Conservation (phyloP, 2,113 vertebrate genomes). For the Hiodon alosoides region DNA sequence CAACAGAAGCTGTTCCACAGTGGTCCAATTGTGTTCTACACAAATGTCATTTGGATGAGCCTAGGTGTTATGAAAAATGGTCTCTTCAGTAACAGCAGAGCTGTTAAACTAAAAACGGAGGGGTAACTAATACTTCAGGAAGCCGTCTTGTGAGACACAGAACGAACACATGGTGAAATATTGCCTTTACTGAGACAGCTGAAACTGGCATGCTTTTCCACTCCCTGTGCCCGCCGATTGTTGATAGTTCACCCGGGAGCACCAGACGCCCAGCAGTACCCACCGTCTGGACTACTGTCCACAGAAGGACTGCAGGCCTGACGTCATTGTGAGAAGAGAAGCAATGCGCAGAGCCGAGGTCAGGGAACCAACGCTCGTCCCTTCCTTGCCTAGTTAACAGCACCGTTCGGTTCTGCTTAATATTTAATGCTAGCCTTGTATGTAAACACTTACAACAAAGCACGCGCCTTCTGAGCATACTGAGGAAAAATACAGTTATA, state of each 20-base stretch:
- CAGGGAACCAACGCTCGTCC: constrained; percentile 37
- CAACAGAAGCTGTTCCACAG: too few species aligned
- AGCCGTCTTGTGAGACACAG: too few species aligned
- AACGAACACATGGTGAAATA: neutral
- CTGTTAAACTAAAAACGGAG: too few species aligned
- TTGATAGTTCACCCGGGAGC: constrained; percentile 53
- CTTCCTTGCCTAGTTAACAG: neutral
- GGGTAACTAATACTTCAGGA: too few species aligned
- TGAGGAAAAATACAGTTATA: too few species aligned
- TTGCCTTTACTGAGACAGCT: too few species aligned
- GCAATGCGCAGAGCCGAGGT: constrained; percentile 60
- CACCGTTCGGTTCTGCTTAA: neutral
- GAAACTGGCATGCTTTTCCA: too few species aligned
- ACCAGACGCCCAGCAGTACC: constrained; percentile 47
- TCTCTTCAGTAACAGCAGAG: too few species aligned
- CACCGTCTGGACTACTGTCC: constrained; percentile 51
- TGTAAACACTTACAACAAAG: neutral
- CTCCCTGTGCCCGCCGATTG: neutral
- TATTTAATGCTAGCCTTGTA: neutral
- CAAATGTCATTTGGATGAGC: too few species aligned
- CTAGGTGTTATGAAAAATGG: too few species aligned
- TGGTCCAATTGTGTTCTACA: too few species aligned
- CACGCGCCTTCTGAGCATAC: too few species aligned
- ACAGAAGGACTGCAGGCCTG: constrained; percentile 47
- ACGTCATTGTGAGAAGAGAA: constrained; percentile 45